Percentiles rank a stretch among this genome's conserved stretches.
Conservation (phyloP, 2,113 vertebrate genomes). For the Paradoxurus hermaphroditus region DNA sequence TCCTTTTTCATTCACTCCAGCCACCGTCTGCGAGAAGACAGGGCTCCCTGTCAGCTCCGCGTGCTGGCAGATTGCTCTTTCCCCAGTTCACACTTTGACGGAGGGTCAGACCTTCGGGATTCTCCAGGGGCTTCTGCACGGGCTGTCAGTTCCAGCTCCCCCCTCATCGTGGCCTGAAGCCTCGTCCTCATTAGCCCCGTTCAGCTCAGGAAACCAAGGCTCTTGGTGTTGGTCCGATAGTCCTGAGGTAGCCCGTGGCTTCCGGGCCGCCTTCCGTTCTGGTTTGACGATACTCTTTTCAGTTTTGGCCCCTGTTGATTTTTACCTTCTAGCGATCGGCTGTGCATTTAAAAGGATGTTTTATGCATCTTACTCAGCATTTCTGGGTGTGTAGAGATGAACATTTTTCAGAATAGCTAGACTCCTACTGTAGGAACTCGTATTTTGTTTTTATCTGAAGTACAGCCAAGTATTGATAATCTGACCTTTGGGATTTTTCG, state of each 20-base stretch:
- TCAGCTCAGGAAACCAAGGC: not conserved
- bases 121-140: not conserved
- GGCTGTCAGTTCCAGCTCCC: not conserved
- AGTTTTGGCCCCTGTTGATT: not conserved
- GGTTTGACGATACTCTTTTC: not conserved
- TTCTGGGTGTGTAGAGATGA: not conserved
- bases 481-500: not conserved
- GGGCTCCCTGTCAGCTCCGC: not conserved
- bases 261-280: not conserved
- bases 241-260: not conserved
- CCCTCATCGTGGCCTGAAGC: not conserved
- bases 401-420: not conserved
- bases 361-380: not conserved
- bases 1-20: not conserved
- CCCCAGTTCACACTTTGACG: not conserved
- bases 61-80: not conserved
- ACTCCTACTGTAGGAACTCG: not conserved
- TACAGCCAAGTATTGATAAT: not conserved
- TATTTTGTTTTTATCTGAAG: not conserved
- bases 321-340: not conserved
- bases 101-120: not conserved
- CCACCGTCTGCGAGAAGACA: not conserved
- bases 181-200: fast-evolving
- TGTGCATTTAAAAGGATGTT: not conserved
- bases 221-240: not conserved